Conservation (phyloP, 2,113 vertebrate species). For the Protomyctophum bolini region DNA sequence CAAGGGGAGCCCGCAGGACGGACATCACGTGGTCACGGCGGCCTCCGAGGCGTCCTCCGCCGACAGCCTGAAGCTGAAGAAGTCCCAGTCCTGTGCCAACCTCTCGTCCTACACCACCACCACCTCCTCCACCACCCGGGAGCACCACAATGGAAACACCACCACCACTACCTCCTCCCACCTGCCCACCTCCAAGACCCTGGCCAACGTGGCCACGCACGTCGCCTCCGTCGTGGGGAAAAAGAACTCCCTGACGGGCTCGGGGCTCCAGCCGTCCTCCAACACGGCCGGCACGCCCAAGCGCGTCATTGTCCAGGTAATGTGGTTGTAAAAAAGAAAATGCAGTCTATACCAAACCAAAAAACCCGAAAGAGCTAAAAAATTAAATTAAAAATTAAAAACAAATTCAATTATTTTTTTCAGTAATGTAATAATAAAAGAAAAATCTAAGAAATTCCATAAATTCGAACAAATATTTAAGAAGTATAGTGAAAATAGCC, state of each 20-base stretch:
- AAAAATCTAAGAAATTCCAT: no score
- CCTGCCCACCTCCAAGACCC: slow-evolving; percentile 82
- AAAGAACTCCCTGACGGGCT: slow-evolving; percentile 76
- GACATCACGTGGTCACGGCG: slow-evolving; percentile 15
- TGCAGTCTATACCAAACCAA: not conserved
- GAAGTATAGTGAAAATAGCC: no score
- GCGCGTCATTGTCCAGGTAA: slow-evolving; percentile 88
- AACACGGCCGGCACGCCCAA: slow-evolving; percentile 85
- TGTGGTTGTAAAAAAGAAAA: not conserved
- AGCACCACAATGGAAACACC: not conserved
- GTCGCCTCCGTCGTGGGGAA: slow-evolving; percentile 63
- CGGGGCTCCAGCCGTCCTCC: slow-evolving; percentile 65
- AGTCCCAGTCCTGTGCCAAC: slow-evolving; percentile 91
- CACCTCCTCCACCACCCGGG: slow-evolving; percentile 21
- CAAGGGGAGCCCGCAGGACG: slow-evolving; percentile 80
- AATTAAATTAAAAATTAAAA: no score
- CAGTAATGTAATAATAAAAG: not conserved
- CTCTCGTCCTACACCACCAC: slow-evolving; percentile 81
- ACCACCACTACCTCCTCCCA: slow-evolving; percentile 71
- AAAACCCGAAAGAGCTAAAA: no score
- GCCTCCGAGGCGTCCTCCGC: slow-evolving; percentile 71
- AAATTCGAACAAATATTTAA: no score
- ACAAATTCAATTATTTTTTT: no score
- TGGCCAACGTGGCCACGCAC: slow-evolving; percentile 69
- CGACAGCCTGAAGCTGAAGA: slow-evolving; percentile 89